Base-by-base conservation (phyloP, 2,113 vertebrate genomes). In the Coptodon rendalli region DNA sequence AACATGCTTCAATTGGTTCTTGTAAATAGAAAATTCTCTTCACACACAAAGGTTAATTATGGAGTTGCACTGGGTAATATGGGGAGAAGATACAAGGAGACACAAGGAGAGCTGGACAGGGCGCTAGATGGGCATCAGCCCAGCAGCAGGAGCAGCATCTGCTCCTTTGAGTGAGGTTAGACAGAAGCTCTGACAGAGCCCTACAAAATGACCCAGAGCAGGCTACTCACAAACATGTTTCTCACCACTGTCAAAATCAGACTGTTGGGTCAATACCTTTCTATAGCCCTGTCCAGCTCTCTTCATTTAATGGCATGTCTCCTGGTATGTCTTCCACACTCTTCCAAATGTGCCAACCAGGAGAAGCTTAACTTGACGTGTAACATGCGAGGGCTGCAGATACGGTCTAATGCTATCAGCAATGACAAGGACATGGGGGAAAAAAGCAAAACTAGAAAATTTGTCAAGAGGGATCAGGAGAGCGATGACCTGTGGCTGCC, bases 361-460 rank as follows among this genome's bases (percentile, higher is more conserved):
- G 38, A 71, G 63, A 43, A 27, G 22, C 13, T 27, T 9, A 71
- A 43, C 5, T 71, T 24, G 12, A 14, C 12, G 0, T 73, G 68
- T 45, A 45, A 73, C 5, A 13, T 45, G 2, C 2, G 4, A 27
- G 13, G 38, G 5, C 68, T 73, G 34, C 63, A 68, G 63, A 13
- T 40, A 14, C 22, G 19, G 19, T 22, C 11, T 0, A 38, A 68
- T 68, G 34, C 0, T 40, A 66, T n/a, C 4, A 7, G 61, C 10
- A 66, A n/a, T 38, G 61, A 66, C 19, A 66, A 38, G 19, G 34
- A 38, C 34, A 66, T 12, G 19, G 5, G 2, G 13, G 7, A 0
- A 0, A 29, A 29, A 29, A 59, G 34, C 61, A 38, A 68, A 68
- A 68, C 63, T 68, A 68, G 34, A 68, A 68, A 68, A 68, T 40